Base-by-base conservation (phyloP, 1,140 invertebrate species). In the Drosophila jambulina region DNA sequence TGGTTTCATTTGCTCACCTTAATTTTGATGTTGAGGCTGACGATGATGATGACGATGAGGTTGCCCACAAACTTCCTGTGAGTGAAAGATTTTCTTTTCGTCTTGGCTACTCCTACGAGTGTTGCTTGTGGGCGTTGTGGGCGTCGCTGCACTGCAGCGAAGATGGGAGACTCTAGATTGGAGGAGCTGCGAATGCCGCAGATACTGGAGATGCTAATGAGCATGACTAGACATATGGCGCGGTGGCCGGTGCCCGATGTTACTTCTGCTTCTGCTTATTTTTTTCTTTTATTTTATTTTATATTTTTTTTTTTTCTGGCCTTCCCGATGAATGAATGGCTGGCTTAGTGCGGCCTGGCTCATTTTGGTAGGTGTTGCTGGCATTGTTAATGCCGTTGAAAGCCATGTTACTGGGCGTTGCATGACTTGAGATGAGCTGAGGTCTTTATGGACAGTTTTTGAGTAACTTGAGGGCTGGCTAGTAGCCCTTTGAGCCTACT, bases 211-310 rank as follows among this genome's bases (percentile, higher is more conserved):
- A 87, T 87, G 83, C 83, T 88, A 87, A 87, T 87, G 83, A 87
- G 83, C 83, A 87, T 87, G 83, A 87, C 83, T 87, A 87, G 83
- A 87, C 83, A 80, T 49, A 79, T 88, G 80, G 62, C 76, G 42
- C 43, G 43, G 9, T 53, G 48, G 23, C 34, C 49, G 34, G 7
- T 56, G 49, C 49, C 46, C 40, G 23, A 25, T 45, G 29, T 2
- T 38, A 5, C 23, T 64, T 32, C 17, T 40, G 43, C 21, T 65
- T 25, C 19, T 59, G 27, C 21, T 65, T 21, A 13, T 61, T 21
- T 34, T 45, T 21, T n/a, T 49, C 3, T 51, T 21, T 21, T 19
- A 3, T n/a, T 25, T 17, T n/a, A n/a, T 49, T 49, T 65, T 36
- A 17, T 62, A 36, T 54, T 53, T 27, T 53, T 4, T 13, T 9